Evolutionary conservation across 2,113 vertebrate species (phyloP).

Genomic region (Myrmophylax atrothorax): DNA sequence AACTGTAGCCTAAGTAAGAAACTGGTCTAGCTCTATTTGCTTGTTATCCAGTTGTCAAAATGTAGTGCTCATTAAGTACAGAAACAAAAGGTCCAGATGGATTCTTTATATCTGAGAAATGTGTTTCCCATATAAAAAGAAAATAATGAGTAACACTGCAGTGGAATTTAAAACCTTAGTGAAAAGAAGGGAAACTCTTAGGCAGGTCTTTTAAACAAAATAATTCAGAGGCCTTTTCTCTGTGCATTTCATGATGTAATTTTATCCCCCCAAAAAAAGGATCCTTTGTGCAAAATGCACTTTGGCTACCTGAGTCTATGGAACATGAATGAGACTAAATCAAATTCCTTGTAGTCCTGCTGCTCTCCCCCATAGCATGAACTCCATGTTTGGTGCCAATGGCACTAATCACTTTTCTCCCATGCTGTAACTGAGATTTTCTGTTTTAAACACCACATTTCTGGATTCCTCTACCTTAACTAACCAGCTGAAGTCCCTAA

Average conservation of each 20-base stretch:
- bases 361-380: not conserved
- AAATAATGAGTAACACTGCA: not conserved
- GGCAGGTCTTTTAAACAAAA: not conserved
- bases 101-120: conserved; percentile 59
- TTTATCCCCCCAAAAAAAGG: not conserved
- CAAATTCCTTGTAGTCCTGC: not conserved
- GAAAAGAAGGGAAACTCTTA: not conserved
- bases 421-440: not conserved
- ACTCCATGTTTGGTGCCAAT: not conserved
- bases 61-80: conserved; percentile 40
- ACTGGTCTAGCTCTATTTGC: not conserved
- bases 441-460: accelerated
- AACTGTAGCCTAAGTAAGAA: conserved; percentile 19
- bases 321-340: not conserved
- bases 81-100: conserved; percentile 46
- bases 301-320: not conserved
- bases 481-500: not conserved
- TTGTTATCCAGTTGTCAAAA: conserved; percentile 56
- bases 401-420: not conserved
- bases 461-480: not conserved
- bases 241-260: not conserved
- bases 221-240: not conserved
- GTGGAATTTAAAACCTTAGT: not conserved
- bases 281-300: not conserved
- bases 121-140: not conserved